Percentiles rank a stretch among this genome's conserved stretches.
These are phyloP conservation scores for Dendrophyllia cribrosa DNA, from an alignment of 64 coral and sea anemone genomes.

Conservation along the genomic window DNA sequence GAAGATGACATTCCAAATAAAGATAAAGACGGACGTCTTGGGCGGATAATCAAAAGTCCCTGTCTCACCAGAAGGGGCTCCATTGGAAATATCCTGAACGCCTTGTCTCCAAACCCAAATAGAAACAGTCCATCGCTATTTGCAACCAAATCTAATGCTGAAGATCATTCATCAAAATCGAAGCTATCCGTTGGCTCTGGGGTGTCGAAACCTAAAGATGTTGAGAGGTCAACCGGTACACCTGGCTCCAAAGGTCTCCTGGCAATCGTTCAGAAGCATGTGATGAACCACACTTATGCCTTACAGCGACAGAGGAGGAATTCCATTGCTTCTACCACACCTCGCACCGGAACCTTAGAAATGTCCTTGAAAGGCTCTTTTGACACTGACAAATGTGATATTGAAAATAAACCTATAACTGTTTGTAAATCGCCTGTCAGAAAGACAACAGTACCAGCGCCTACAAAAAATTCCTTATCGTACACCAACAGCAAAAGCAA, in stretches of 20 bases:
- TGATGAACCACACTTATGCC: not conserved
- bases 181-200: not conserved
- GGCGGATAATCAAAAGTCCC: constrained; percentile 1
- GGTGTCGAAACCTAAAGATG: not conserved
- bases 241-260: not conserved
- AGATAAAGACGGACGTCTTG: not conserved
- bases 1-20: not conserved
- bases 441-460: not conserved
- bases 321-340: constrained; percentile 54
- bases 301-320: constrained; percentile 14
- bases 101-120: not conserved
- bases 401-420: not conserved
- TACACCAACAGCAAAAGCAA: not conserved
- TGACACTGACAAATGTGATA: not conserved
- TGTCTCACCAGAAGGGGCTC: constrained; percentile 14
- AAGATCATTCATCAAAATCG: not conserved
- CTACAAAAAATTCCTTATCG: not conserved
- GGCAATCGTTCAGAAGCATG: constrained; percentile 14
- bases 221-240: not conserved
- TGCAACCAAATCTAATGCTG: not conserved
- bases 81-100: constrained; percentile 7
- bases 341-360: constrained; percentile 55
- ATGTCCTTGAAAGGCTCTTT: constrained; percentile 7
- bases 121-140: not conserved
- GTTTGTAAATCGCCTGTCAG: not conserved